These are phyloP conservation scores for Nesoenas mayeri DNA, from an alignment of 2,113 vertebrate species.

Conservation along the genomic window DNA sequence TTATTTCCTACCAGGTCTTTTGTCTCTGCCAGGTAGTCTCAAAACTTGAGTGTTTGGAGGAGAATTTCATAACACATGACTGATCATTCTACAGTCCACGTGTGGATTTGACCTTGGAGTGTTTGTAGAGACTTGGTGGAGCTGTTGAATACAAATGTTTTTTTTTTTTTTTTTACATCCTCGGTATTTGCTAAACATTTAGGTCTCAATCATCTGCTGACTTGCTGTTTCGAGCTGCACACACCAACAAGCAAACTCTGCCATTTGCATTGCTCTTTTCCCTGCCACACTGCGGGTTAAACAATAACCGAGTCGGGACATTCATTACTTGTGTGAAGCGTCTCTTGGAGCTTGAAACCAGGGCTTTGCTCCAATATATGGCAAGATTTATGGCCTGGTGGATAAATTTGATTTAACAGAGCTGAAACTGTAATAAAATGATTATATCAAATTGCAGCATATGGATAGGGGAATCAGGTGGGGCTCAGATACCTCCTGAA, in stretches of 20 bases:
- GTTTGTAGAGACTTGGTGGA: conserved; percentile 15
- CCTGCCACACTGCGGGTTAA: background rate
- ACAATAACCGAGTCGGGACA: background rate
- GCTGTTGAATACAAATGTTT: conserved; percentile 12
- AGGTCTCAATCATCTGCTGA: background rate
- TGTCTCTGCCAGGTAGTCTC: background rate
- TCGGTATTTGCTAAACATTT: conserved; percentile 16
- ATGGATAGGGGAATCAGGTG: background rate
- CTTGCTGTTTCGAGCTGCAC: background rate
- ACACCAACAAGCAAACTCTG: background rate
- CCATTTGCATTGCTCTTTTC: fast-evolving
- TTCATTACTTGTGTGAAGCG: background rate
- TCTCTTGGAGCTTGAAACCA: background rate
- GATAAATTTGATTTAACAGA: conserved; percentile 30
- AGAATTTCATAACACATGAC: conserved; percentile 11
- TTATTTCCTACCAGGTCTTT: conserved; percentile 15
- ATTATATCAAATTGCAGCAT: background rate
- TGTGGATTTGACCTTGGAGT: background rate
- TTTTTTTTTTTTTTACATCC: background rate
- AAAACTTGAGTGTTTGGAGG: conserved; percentile 4
- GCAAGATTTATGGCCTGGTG: conserved; percentile 26
- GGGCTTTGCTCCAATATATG: background rate
- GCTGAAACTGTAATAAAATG: conserved; percentile 36
- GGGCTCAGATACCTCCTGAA: background rate
- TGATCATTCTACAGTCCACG: background rate